Conservation (phyloP, 2,797 vertebrate genomes). For the Pterois miles region DNA sequence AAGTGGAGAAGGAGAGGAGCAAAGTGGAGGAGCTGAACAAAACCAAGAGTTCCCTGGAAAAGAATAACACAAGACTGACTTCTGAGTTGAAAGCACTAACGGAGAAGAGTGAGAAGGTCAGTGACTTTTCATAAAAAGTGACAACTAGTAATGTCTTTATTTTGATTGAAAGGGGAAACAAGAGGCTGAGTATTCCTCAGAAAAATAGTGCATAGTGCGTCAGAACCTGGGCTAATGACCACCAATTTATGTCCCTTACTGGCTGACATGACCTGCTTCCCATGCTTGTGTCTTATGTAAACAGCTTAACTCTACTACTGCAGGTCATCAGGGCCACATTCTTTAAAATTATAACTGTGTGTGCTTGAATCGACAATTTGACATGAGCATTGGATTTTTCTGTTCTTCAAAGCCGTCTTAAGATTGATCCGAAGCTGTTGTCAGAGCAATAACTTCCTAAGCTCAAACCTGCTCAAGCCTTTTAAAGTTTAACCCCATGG, state of each 20-base stretch:
- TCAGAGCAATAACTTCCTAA: neutral
- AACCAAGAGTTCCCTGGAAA: conserved; percentile 86
- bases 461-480: neutral
- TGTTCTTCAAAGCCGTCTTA: conserved; percentile 3
- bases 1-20: conserved; percentile 88
- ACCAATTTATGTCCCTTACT: neutral
- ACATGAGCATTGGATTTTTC: neutral
- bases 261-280: conserved; percentile 8
- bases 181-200: neutral
- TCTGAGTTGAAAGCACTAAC: conserved; percentile 86
- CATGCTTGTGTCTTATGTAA: conserved; percentile 38
- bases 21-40: conserved; percentile 87
- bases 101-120: conserved; percentile 91
- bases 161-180: neutral
- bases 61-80: conserved; percentile 82
- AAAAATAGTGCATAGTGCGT: neutral
- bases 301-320: conserved; percentile 23
- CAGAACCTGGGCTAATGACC: neutral
- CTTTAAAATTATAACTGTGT: conserved; percentile 11
- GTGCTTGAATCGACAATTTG: conserved; percentile 15
- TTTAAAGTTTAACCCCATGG: neutral
- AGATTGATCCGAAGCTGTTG: neutral
- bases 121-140: conserved; percentile 2
- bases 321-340: conserved; percentile 26
- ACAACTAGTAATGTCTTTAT: neutral